Conservation (phyloP, 2,888 invertebrate genomes). For the Bimastos eiseni region DNA sequence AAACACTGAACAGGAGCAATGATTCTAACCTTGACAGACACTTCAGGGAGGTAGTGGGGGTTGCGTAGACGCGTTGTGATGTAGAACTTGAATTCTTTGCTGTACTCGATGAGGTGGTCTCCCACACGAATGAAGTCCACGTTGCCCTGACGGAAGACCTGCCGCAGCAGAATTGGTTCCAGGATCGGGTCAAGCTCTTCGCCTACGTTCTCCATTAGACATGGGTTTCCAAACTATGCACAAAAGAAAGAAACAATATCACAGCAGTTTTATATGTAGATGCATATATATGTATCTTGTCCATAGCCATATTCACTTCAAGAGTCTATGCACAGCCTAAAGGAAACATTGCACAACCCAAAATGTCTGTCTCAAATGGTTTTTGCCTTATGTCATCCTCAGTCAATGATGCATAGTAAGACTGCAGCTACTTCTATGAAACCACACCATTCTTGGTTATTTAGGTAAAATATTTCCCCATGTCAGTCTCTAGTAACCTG, state of each 20-base stretch:
- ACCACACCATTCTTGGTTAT: no score
- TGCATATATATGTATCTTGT: no score
- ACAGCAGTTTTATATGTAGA: no score
- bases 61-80: slow-evolving; percentile 86
- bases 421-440: no score
- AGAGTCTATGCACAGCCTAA: no score
- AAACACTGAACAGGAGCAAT: background rate
- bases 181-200: slow-evolving; percentile 67
- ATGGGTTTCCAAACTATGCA: slow-evolving; percentile 61
- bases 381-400: no score
- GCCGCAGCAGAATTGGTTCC: slow-evolving; percentile 80
- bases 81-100: slow-evolving; percentile 78
- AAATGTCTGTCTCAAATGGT: no score
- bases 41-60: slow-evolving; percentile 87
- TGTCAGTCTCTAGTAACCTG: no score
- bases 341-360: no score
- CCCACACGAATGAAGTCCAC: slow-evolving; percentile 76
- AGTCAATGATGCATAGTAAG: no score
- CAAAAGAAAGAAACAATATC: background rate
- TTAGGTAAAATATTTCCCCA: no score
- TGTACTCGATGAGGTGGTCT: slow-evolving; percentile 82
- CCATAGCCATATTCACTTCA: no score
- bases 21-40: slow-evolving; percentile 77
- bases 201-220: slow-evolving; percentile 82
- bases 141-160: slow-evolving; percentile 72